These are phyloP conservation scores for Cricetomys ansorgei DNA, from an alignment of 2,113 vertebrate genomes.

Conservation along the genomic window DNA sequence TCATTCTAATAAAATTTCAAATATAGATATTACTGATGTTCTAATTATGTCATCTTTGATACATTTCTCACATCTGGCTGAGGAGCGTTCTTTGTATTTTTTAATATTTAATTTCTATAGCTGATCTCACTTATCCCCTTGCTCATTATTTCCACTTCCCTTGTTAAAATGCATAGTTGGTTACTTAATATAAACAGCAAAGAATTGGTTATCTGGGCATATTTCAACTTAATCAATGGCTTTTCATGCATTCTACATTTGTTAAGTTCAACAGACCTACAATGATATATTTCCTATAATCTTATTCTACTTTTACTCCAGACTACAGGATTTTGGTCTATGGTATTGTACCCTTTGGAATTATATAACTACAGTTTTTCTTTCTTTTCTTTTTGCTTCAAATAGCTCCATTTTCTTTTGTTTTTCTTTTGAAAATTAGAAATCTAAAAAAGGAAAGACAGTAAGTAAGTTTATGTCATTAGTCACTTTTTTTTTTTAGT, in stretches of 20 bases:
- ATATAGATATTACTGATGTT: neutral
- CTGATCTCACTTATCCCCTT: neutral
- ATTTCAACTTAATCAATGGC: neutral
- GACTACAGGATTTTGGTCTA: neutral
- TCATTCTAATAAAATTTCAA: neutral
- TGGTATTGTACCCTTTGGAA: neutral
- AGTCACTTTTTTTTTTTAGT: too few relatives aligned
- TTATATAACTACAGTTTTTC: neutral
- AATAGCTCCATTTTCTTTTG: neutral
- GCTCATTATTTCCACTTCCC: neutral
- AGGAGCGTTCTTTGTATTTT: neutral
- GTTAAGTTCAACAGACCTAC: neutral
- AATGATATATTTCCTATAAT: neutral
- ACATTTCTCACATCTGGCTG: neutral
- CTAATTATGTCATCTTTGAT: neutral
- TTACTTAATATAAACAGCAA: neutral
- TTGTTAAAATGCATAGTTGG: neutral
- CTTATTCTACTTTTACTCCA: neutral
- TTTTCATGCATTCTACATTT: neutral
- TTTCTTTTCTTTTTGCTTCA: neutral
- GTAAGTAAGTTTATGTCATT: neutral
- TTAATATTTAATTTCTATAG: neutral
- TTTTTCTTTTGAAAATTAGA: neutral
- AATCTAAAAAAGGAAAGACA: too few relatives aligned
- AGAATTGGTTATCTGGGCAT: neutral